Percentiles rank a stretch among this genome's conserved stretches.
Conservation (phyloP, 2,113 vertebrate genomes). For the Regulus satrapa region DNA sequence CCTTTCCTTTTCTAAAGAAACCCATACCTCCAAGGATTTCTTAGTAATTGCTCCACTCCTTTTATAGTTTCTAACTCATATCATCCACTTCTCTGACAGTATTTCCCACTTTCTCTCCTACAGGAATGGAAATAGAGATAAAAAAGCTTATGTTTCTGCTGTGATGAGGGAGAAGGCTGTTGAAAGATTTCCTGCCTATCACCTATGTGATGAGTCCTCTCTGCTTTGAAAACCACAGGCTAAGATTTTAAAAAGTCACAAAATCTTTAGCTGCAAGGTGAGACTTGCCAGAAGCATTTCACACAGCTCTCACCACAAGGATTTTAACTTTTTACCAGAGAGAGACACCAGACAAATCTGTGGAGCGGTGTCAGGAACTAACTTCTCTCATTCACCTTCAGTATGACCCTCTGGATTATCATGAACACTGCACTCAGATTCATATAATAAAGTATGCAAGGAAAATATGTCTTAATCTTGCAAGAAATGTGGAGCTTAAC, state of each 20-base stretch:
- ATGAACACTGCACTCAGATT: background rate
- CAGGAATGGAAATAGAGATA: background rate
- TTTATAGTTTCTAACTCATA: background rate
- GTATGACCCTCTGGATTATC: background rate
- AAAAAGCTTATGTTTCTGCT: background rate
- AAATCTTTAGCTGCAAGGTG: background rate
- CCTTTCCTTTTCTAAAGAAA: background rate
- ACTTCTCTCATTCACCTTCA: background rate
- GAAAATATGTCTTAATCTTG: background rate
- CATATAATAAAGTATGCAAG: background rate
- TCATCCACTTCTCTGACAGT: background rate
- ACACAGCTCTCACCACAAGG: background rate
- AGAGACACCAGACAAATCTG: background rate
- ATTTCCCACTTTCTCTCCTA: background rate
- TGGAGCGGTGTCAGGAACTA: background rate
- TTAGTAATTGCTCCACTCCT: background rate
- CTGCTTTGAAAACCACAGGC: background rate
- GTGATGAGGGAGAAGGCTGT: background rate
- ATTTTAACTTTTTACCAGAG: background rate
- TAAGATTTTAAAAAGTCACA: background rate
- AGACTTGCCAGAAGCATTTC: background rate
- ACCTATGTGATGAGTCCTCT: background rate
- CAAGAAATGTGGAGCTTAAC: background rate
- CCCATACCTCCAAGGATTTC: background rate
- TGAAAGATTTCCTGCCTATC: background rate